Evolutionary conservation across 1,140 invertebrate genomes (phyloP).

Genomic region (Drosophila nigromelanica): DNA sequence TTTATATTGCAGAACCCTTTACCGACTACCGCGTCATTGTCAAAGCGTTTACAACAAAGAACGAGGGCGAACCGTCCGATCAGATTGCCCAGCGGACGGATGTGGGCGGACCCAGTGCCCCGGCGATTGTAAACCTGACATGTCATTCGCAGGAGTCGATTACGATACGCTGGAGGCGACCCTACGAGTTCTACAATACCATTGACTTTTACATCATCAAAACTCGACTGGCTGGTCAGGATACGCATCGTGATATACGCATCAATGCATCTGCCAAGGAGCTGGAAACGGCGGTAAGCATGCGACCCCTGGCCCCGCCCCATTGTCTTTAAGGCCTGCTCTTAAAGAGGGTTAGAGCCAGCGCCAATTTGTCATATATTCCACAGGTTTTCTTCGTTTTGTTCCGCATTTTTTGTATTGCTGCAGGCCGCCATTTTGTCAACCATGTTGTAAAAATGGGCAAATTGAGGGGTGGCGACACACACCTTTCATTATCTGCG

Average conservation of each 20-base stretch:
- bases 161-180: constrained; percentile 92
- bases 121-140: constrained; percentile 91
- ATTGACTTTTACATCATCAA: constrained; percentile 93
- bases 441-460: constrained; percentile 10
- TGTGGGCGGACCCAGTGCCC: constrained; percentile 91
- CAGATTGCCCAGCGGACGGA: constrained; percentile 90
- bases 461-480: constrained; percentile 3
- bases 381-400: constrained; percentile 7
- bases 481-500: constrained; percentile 25
- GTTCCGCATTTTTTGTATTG: not conserved
- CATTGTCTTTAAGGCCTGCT: constrained; percentile 3
- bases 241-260: constrained; percentile 87
- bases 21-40: constrained; percentile 94
- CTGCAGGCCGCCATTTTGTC: constrained; percentile 21
- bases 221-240: constrained; percentile 86
- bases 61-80: constrained; percentile 90
- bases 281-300: constrained; percentile 86
- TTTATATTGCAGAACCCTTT: constrained; percentile 87
- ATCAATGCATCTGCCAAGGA: constrained; percentile 86
- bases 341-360: not conserved
- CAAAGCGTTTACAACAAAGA: constrained; percentile 89
- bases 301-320: not conserved
- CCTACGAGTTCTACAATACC: constrained; percentile 88
- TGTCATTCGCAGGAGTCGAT: constrained; percentile 91
- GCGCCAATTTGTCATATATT: constrained; percentile 37